Evolutionary conservation across 2,113 vertebrate genomes (phyloP).

Genomic region (Nyctibius bracteatus): DNA sequence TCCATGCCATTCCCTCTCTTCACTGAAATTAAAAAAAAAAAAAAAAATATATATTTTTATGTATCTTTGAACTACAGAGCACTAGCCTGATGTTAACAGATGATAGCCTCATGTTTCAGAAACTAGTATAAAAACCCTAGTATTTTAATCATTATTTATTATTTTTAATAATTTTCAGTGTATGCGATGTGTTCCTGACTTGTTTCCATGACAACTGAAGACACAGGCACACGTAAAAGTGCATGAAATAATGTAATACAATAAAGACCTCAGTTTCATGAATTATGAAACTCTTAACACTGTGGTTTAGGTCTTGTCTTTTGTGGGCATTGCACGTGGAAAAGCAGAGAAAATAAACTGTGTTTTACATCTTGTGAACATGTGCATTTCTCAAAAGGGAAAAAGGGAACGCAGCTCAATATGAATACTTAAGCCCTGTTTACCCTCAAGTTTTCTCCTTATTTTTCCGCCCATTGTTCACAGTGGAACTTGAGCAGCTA

Average conservation of each 20-base stretch:
- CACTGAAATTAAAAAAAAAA: background rate
- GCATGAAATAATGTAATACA: background rate
- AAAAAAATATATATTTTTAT: too few species aligned
- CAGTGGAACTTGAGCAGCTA: background rate
- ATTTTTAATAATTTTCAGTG: background rate
- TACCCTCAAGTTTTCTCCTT: background rate
- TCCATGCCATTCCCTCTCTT: background rate
- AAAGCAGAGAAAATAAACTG: background rate
- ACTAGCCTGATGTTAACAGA: background rate
- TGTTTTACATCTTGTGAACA: background rate
- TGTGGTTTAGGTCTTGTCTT: background rate
- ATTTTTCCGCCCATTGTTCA: background rate
- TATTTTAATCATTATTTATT: slow-evolving; percentile 6
- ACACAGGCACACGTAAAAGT: background rate
- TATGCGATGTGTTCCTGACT: background rate
- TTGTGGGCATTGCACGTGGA: background rate
- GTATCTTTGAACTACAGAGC: background rate
- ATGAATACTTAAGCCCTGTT: background rate
- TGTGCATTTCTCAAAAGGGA: background rate
- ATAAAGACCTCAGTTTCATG: background rate
- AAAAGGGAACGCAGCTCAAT: background rate
- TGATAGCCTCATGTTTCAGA: background rate
- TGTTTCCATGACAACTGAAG: slow-evolving; percentile 46
- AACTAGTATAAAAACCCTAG: background rate
- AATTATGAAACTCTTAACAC: background rate